Evolutionary conservation across 1,140 invertebrate genomes (phyloP), one percentile per base, ranked within the genome.

Genomic region (Colletes gigas): DNA sequence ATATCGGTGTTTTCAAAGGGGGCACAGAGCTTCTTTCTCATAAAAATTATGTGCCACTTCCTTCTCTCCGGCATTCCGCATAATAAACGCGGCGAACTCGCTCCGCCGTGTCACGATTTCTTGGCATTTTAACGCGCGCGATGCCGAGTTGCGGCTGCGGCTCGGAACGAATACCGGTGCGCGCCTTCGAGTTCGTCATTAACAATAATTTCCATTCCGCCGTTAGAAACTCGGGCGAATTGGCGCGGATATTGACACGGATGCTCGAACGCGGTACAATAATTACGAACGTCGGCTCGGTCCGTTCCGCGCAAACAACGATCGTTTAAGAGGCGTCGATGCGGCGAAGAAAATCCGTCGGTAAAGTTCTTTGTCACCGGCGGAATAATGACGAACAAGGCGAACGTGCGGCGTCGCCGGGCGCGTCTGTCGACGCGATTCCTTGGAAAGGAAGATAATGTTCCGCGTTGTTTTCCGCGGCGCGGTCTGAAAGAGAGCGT

Each of bases 341-440:
- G 59, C 19, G 15, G 30, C 14, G n/a, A 76, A 67, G 66, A 78
- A 82, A 85, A 55, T 83, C 30, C 44, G 21, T 17, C 39, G 44
- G 52, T 12, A 50, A 59, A 68, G 3, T 66, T 67, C 60, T 85
- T 85, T 85, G 72, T 83, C 14, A 54, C 17, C 19, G 17, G n/a
- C 70, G 39, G 57, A 54, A 75, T 80, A 85, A 86, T 70, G 68
- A 83, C 39, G 71, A 39, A 72, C 85, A 82, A 44, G 21, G 72
- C 3, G 63, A 83, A 82, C 76, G 70, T 66, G 52, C 54, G 67
- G n/a, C 30, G 55, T 47, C 70, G 67, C 57, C 78, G 72, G 44
- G 19, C 39, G 78, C 72, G 55, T 83, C 47, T 39, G 67, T 21
- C 72, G 76, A 60, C 74, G 68, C 59, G 59, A 75, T 86, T 82